Base-by-base conservation (phyloP, 2,797 vertebrate species). In the Meriones psammophilus region DNA sequence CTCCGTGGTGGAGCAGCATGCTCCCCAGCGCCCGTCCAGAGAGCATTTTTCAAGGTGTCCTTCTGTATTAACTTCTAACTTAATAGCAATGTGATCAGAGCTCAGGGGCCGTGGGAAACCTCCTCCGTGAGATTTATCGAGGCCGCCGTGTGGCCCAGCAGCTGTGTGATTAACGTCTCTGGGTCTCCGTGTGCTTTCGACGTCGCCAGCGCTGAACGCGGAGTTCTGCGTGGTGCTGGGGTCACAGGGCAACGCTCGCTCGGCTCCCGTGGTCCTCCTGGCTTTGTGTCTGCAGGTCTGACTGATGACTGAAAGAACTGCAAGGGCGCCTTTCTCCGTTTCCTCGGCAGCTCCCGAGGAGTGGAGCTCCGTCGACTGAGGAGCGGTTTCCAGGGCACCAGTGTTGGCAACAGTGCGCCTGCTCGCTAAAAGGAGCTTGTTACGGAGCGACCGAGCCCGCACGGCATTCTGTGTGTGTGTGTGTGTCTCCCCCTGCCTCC, bases 21-120 rank as follows among this genome's bases (percentile, higher is more conserved):
- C 20, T 81, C 85, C 54, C 74, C 79, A 92, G 71, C 50, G 64
- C 71, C 54, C 26, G 22, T 30, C 42, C 2, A 10, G 42, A 74
- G 42, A 26, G 26, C 66, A 18, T 88, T 80, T 76, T 71, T 88
- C 26, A 64, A 81, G 77, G 54, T 91, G 83, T 85, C 92, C 39
- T 80, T 92, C 28, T 54, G 13, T 54, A 71, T 85, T 77, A 85
- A 92, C 83, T 71, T 94, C 78, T 85, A 46, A 88, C 66, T 88
- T 85, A 30, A 66, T 8, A 46, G 92, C 20, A 2, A 39, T 20
- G 78, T 42, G 62, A 80, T 56, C 66, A 7, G 78, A 84, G 60
- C 58, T 46, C 87, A 5, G 28, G 73, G 86, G 36, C 80, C 22
- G 0, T 5, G 3, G 24, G 74, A 62, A 68, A 54, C 28, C 46